These are phyloP conservation scores for Hemichromis elongatus DNA, from an alignment of 2,113 vertebrate species.

Conservation along the genomic window DNA sequence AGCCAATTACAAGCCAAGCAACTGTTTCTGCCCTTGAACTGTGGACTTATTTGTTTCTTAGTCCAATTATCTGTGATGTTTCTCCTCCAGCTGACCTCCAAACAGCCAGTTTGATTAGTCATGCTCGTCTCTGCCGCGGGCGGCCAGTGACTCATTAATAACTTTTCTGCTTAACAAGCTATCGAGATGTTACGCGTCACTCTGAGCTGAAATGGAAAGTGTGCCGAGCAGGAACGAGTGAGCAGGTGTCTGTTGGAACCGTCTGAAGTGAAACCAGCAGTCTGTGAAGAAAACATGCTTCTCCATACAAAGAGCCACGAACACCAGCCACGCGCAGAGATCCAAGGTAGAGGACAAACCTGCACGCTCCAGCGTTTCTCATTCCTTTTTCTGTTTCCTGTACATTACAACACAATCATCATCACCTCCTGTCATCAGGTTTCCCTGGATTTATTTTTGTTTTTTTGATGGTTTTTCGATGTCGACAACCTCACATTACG, in stretches of 20 bases:
- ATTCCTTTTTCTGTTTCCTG: not conserved
- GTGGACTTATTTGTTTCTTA: not conserved
- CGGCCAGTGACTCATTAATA: not conserved
- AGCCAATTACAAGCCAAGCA: not conserved
- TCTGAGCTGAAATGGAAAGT: not conserved
- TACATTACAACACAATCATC: not conserved
- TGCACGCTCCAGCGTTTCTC: not conserved
- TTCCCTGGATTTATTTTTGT: not conserved
- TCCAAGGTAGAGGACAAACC: accelerated
- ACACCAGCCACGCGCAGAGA: not conserved
- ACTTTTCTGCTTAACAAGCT: not conserved
- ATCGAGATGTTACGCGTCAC: not conserved
- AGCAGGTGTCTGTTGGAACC: not conserved
- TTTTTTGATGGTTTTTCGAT: too few relatives aligned
- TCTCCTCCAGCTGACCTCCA: not conserved
- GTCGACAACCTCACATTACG: not conserved
- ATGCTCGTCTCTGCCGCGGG: not conserved
- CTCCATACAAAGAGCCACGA: not conserved
- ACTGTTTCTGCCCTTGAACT: not conserved
- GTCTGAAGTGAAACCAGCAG: not conserved
- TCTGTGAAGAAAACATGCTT: not conserved
- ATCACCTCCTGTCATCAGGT: not conserved
- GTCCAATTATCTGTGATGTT: not conserved
- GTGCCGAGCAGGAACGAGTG: not conserved
- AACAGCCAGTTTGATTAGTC: not conserved